Evolutionary conservation across 2,797 vertebrate genomes (phyloP), one percentile per base, ranked within the genome.

Genomic region (Oreortyx pictus): DNA sequence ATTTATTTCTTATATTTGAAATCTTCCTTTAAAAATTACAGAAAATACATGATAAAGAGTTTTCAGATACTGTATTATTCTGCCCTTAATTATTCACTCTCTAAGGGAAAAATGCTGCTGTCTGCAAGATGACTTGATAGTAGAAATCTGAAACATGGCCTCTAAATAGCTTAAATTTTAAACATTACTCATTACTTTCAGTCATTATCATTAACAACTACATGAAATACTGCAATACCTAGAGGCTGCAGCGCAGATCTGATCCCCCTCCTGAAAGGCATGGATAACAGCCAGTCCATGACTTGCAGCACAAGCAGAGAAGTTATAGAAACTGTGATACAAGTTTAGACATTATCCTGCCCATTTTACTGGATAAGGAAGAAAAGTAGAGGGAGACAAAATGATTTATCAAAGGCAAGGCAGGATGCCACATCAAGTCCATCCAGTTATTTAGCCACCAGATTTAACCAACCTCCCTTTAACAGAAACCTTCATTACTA

Each of bases 161-260:
- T 86, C 79, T 87, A 89, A 94, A 90, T 62, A 79, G 68, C 46
- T 90, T 50, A 87, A 54, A 87, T 83, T 86, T 89, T 85, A 89
- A 88, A 47, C 50, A 73, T 62, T 81, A 81, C 46, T 90, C 70
- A 72, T 37, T 41, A 72, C 15, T 90, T 49, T 27, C 37, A 79
- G 62, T 76, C 72, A 66, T 61, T 56, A 57, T 75, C 62, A 60
- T 86, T 85, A 92, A 86, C 25, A 84, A 79, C 50, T 74, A 43
- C 24, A 35, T 84, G 86, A 92, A 94, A 77, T 78, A 57, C 5
- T 1, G 0, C 35, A 74, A 46, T 33, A 93, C 50, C 66, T 75
- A 60, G 50, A 79, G 56, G 84, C 43, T 75, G 43, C 39, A 61
- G 44, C 4, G 35, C 83, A 54, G 41, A 93, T 49, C 46, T 81